Evolutionary conservation across 2,888 invertebrate genomes (phyloP), one percentile per base, ranked within the genome.

Genomic region (Dryobotodes eremita): DNA sequence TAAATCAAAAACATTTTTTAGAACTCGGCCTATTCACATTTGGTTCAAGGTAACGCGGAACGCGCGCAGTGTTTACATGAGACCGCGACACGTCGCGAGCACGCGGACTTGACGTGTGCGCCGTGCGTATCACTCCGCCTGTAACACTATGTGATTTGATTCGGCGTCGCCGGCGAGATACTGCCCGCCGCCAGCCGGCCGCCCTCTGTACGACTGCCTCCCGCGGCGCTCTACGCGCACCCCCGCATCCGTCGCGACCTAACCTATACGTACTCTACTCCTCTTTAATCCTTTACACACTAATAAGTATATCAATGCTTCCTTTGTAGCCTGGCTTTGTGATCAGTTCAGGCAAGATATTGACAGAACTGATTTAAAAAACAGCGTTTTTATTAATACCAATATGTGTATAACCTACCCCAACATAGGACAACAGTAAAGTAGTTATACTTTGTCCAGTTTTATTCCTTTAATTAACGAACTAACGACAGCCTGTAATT

Each of bases 71-170:
- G 80, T 85, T 74, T 76, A 88, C 88, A 79, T 78, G 81, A 83
- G 85, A 81, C 71, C 76, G 83, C 71, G 62, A 77, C 42, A 70
- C 89, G 91, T 74, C 86, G 91, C 85, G 84, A 80, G 71, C 86
- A 82, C 89, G 90, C 89, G 90, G 75, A 66, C 82, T 82, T 80
- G 77, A 84, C 89, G 88, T 89, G 85, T 84, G 86, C 86, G 86
- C 89, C 90, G 92, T 93, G 93, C 95, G 95, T 93, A 92, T 91
- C 93, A 87, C 91, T 84, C 92, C 92, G 94, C 90, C 90, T 89
- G 91, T 91, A 92, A 92, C 91, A 94, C 94, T 95, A 92, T 93
- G 95, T 92, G 95, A 95, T 95, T 95, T 94, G 91, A 94, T 94
- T 89, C 88, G 86, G 88, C 90, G 89, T 90, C 87, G 90, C 89